Evolutionary conservation across 2,797 vertebrate genomes (phyloP), one percentile per base, ranked within the genome.

Genomic region (Urocyon cinereoargenteus): DNA sequence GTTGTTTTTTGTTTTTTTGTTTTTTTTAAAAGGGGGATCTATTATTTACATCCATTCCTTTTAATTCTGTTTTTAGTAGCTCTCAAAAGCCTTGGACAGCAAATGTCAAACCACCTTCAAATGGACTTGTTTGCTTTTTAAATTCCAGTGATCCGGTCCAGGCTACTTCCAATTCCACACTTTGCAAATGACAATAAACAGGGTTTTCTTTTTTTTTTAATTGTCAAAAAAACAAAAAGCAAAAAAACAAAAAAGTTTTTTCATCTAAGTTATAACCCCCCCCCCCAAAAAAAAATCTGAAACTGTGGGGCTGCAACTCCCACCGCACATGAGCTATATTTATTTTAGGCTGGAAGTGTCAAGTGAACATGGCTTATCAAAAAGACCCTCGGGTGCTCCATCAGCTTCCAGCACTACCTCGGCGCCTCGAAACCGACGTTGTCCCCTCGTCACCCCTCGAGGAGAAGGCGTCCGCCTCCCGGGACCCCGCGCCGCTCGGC

Each of bases 341-440:
- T 83, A 73, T 51, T 86, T 94, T 64, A 82, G 34, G 40, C 51
- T 86, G 49, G 6, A 92, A 78, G 57, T 77, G 55, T 31, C 53
- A 72, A 70, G 24, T 49, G 86, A 91, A 59, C 53, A 64, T 45
- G 75, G 45, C 57, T 95, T 55, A 93, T 73, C 45, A 31, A 78
- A 87, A 64, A 59, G 51, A 49, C 57, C 45, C 51, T 64, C 49
- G 28, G 82, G 62, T 96, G 51, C 40, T 49, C 81, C 28, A 13
- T 84, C 78, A 98, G 97, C 86, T 98, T 98, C 97, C 97, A 98
- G 97, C 96, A 92, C 96, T 97, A 97, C 96, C 90, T 93, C 86
- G 92, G 86, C 93, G 45, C 85, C 36, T 55, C 90, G 91, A 91
- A 96, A 83, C 10, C 92, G 64, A 96, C 49, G 55, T 84, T 62